Evolutionary conservation across 2,888 invertebrate genomes (phyloP).

Genomic region (Brachylomia viminalis): DNA sequence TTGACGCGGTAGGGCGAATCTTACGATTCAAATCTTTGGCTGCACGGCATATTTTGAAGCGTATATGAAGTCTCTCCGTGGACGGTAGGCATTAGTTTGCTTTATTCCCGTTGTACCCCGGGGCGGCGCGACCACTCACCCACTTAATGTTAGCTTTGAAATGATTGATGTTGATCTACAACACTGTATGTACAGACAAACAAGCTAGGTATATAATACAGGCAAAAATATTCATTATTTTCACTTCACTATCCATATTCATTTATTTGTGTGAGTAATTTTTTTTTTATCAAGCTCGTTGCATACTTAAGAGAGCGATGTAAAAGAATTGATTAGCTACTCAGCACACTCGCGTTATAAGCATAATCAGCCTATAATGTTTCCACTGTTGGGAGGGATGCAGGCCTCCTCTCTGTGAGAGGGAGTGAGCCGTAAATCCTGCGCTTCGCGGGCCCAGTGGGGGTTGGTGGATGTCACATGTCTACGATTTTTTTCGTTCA

Average conservation of each 20-base stretch:
- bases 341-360: not conserved
- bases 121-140: constrained; percentile 64
- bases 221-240: not conserved
- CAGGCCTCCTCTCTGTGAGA: not conserved
- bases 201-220: not conserved
- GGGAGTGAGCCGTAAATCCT: not conserved
- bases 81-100: constrained; percentile 46
- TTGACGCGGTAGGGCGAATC: too few species aligned
- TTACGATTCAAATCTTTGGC: too few species aligned
- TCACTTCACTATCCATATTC: not conserved
- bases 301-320: not conserved
- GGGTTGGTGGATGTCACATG: not conserved
- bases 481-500: too few species aligned
- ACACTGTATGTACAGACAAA: constrained; percentile 37
- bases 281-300: too few species aligned
- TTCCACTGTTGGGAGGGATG: not conserved
- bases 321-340: not conserved
- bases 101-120: constrained; percentile 66
- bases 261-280: too few species aligned
- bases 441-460: not conserved
- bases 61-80: not conserved
- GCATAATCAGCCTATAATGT: not conserved
- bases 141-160: constrained; percentile 70
- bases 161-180: constrained; percentile 73
- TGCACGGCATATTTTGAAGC: not conserved